Conservation (phyloP, 2,797 vertebrate species). For the Helarctos malayanus region DNA sequence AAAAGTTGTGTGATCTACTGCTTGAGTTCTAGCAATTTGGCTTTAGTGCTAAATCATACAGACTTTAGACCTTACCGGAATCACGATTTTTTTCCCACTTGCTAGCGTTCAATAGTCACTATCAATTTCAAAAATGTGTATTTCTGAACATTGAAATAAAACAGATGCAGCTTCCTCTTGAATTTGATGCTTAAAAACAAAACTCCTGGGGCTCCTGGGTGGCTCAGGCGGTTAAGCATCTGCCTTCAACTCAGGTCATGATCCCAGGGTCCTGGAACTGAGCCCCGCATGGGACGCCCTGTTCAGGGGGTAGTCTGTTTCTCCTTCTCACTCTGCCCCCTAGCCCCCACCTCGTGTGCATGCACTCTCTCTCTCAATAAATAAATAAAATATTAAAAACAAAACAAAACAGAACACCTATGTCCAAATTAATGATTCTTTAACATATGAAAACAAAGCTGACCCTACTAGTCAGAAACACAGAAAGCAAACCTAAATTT, state of each 20-base stretch:
- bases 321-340: no score
- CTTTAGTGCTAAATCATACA: not conserved
- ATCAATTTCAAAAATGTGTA: not conserved
- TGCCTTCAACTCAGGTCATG: no score
- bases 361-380: no score
- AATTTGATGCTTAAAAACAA: not conserved
- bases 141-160: not conserved
- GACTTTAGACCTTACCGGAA: not conserved
- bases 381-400: no score
- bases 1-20: not conserved
- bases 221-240: no score
- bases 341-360: no score
- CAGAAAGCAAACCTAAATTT: not conserved
- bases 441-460: not conserved
- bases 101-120: not conserved
- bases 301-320: no score
- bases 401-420: not conserved
- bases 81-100: not conserved
- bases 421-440: not conserved
- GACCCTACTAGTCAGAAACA: not conserved
- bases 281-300: no score
- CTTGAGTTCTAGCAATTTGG: not conserved
- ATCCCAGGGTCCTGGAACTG: no score
- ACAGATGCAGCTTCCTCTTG: not conserved
- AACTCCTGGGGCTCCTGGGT: not conserved